Base-by-base conservation (phyloP, 1,140 invertebrate species). In the Drosophila oshimai region DNA sequence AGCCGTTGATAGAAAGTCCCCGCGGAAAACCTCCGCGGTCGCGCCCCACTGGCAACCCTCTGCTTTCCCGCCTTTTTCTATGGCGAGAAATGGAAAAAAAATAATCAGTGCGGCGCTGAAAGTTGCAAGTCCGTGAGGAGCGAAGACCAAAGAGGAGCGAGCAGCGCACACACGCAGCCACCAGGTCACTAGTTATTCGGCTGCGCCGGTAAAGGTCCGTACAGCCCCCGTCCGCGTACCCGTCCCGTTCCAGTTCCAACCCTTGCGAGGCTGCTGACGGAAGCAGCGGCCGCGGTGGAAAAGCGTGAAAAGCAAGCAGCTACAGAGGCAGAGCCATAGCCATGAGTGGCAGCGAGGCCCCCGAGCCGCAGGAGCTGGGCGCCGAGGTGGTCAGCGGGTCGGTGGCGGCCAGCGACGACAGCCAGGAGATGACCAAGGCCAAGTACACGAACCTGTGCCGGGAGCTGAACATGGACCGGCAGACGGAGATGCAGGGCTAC, bases 391-490 rank as follows among this genome's bases (percentile, higher is more conserved):
- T 84, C 6, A 75, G 80, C 37, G 62, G 62, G n/a, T 47, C 39
- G 2, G 45, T 70, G n/a, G 44, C 28, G n/a, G 47, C 72, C 24
- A 31, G 36, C 9, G 80, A 86, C 6, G 81, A 84, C 18, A 42
- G 36, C 50, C 31, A 42, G n/a, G 81, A 84, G 39, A 54, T 53
- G 45, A 67, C 60, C 39, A 62, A 78, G 28, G 47, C 53, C 34
- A 80, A 68, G 36, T 86, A 79, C 42, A 78, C 75, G 28, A 88
- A 88, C 26, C 50, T 90, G 18, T 91, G 90, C 57, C 78, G 84
- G 12, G 81, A 91, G 34, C 70, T 91, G 0, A 91, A 91, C 61
- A 90, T 91, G 88, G 90, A 91, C 53, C 49, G 65, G 0, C 71
- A 78, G 29, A 91, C 90, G 4, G 89, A 91, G 46, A 70, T 74